Evolutionary conservation across 2,888 invertebrate species (phyloP).

Genomic region (Limnephilus auricula): DNA sequence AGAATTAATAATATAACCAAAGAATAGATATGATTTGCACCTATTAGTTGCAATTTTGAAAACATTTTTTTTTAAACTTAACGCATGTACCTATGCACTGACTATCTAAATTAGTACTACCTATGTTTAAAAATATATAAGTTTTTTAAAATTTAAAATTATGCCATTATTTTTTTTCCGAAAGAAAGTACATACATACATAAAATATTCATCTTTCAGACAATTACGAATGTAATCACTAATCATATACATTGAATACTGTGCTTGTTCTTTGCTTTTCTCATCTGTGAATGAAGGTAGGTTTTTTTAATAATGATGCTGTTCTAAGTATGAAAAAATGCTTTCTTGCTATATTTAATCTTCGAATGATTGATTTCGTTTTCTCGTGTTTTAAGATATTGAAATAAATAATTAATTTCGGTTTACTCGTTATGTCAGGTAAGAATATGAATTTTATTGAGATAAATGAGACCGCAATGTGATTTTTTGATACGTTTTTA

Average conservation of each 20-base stretch:
- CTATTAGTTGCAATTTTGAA: too few species aligned
- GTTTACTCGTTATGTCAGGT: background rate
- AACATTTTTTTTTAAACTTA: too few species aligned
- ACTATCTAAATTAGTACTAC: too few species aligned
- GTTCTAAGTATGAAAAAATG: background rate
- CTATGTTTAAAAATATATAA: too few species aligned
- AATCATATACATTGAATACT: background rate
- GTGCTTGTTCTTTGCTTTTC: background rate
- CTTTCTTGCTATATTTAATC: background rate
- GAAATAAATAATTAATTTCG: background rate
- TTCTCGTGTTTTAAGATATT: background rate
- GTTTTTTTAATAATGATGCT: background rate
- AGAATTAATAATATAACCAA: too few species aligned
- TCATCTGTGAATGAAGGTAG: background rate
- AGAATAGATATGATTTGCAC: too few species aligned
- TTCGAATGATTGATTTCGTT: constrained; percentile 4
- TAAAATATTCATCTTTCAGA: background rate
- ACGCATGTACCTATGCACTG: too few species aligned
- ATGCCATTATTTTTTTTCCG: background rate
- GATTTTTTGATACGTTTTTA: too few species aligned
- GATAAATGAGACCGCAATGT: background rate
- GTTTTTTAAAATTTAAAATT: too few species aligned
- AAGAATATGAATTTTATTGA: background rate
- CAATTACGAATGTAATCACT: background rate
- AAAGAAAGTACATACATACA: background rate